phyloP scores from a whole-genome alignment of 1,140 invertebrate genomes.

The Pogonus chalceus region DNA sequence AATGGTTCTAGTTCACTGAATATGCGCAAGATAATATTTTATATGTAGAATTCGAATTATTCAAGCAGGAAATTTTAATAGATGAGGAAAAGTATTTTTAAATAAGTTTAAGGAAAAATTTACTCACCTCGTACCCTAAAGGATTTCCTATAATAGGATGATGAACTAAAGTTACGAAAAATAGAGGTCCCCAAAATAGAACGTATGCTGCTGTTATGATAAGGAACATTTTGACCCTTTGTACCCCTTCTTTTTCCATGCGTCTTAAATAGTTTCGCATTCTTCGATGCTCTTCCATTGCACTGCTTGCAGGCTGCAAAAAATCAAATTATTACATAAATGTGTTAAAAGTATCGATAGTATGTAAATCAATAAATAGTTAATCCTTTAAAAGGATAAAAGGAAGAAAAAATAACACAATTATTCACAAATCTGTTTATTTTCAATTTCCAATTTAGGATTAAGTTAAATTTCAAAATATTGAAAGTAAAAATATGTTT shows the following conservation, averaged over 20 bases:
- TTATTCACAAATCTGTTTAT: background rate
- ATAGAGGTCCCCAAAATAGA: conserved; percentile 81
- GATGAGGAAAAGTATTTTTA: no score
- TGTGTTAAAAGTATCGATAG: background rate
- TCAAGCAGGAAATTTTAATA: no score
- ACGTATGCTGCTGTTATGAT: conserved; percentile 76
- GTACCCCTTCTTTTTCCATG: conserved; percentile 67
- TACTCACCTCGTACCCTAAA: conserved; percentile 55
- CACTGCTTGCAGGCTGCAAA: conserved; percentile 30
- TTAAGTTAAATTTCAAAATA: no score
- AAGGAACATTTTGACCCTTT: conserved; percentile 73
- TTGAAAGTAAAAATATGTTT: no score
- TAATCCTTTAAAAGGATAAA: background rate
- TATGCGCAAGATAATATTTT: no score
- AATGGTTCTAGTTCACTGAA: no score
- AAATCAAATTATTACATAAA: background rate
- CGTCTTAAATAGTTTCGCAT: conserved; percentile 67
- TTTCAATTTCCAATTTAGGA: no score
- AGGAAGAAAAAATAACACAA: background rate
- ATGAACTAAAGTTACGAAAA: conserved; percentile 68
- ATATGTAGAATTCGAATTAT: no score
- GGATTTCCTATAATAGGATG: conserved; percentile 61
- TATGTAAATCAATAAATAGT: background rate
- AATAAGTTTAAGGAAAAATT: no score
- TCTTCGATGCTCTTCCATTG: conserved; percentile 60